A percentile compares a stretch with the other conserved stretches of the same genome.
These are phyloP conservation scores for Metopolophium dirhodum DNA, from an alignment of 1,140 invertebrate species.

Conservation along the genomic window DNA sequence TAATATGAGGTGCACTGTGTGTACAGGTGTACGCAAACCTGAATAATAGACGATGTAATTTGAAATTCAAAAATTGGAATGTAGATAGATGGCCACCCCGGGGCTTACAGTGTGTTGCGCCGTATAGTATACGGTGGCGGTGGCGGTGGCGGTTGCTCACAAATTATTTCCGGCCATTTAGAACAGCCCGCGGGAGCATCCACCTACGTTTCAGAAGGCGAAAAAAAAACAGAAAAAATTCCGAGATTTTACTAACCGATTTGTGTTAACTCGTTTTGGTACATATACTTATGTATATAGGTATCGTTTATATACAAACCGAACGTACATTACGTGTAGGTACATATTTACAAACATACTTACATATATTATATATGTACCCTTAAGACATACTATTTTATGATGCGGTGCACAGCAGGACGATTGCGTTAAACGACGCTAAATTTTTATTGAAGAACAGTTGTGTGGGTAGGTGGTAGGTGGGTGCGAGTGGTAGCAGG, in stretches of 20 bases:
- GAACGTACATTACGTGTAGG: background rate
- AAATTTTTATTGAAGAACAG: background rate
- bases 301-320: background rate
- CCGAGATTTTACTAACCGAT: conserved; percentile 36
- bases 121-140: background rate
- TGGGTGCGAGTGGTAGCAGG: background rate
- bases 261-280: conserved; percentile 30
- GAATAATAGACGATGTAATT: background rate
- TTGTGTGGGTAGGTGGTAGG: background rate
- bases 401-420: background rate
- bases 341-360: no score
- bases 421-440: conserved; percentile 23
- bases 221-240: conserved; percentile 24
- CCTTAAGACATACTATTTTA: conserved; percentile 33
- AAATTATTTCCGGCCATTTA: conserved; percentile 46
- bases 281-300: background rate
- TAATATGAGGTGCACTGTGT: background rate
- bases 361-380: background rate
- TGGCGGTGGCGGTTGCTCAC: conserved; percentile 17
- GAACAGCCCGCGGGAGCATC: conserved; percentile 16
- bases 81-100: background rate
- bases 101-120: background rate
- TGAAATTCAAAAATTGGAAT: conserved; percentile 23
- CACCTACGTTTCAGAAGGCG: background rate
- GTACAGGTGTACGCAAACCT: background rate